Base-by-base conservation (phyloP, 2,113 vertebrate genomes). In the Nesoenas mayeri region DNA sequence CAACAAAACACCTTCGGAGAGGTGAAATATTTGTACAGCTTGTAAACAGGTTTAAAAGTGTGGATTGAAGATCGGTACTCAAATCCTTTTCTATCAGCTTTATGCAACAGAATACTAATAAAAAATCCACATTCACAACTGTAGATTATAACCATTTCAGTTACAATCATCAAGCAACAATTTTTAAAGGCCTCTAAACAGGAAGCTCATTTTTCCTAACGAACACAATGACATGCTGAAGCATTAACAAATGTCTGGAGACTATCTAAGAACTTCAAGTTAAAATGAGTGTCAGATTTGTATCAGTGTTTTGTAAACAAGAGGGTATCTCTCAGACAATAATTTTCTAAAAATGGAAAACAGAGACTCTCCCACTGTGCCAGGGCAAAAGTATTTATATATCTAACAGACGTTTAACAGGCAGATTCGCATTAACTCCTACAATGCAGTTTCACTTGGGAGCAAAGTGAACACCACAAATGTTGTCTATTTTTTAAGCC, bases 391-490 rank as follows among this genome's bases (percentile, higher is more conserved):
- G 15, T 60, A 64, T 82, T 88, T 93, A 67, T 83, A 81, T 73
- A 91, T 51, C 54, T 36, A 84, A 85, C 24, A 79, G 47, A 67
- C 82, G 71, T 82, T 89, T 85, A 93, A 72, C 56, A 77, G 54
- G 9, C 47, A 89, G 77, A 90, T 70, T 85, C 85, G 51, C n/a
- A 82, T 82, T 82, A 94, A 84, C 71, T 92, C 88, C 72, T 86
- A 20, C 26, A 86, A 47, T 29, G 86, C 6, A 51, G 31, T 61
- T 88, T 54, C 51, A 79, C 69, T 57, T 74, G 14, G 60, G 48
- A 95, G 62, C 48, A 29, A 84, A 90, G n/a, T 12, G 54, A 96
- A 78, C 31, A 53, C 50, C 54, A 93, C 53, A 71, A 67, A 36
- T 6, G 14, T 15, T 26, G 7, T 51, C 5, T 21, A 47, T 56